Percentiles rank a stretch among this genome's conserved stretches.
Evolutionary conservation across 2,113 vertebrate genomes (phyloP).

Genomic region (Platysteira castanea): DNA sequence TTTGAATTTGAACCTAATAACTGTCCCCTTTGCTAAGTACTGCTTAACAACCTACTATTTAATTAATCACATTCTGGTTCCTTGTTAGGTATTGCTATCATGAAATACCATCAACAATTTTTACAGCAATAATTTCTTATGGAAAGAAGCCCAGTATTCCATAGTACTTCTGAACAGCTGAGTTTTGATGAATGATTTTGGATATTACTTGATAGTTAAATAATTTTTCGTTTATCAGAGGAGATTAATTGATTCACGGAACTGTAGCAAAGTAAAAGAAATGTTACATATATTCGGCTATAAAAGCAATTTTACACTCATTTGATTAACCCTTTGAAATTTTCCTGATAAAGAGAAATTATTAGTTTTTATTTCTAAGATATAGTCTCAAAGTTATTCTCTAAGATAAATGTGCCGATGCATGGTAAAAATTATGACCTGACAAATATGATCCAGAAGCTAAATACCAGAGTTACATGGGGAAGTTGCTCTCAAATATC

Average conservation of each 20-base stretch:
- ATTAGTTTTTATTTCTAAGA: not conserved
- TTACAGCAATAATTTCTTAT: conserved; percentile 1
- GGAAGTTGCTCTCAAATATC: not conserved
- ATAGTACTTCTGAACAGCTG: not conserved
- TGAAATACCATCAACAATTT: conserved; percentile 22
- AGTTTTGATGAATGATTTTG: conserved; percentile 33
- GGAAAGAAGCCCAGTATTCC: not conserved
- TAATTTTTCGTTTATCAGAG: conserved; percentile 11
- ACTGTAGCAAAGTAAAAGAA: not conserved
- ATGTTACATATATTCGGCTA: not conserved
- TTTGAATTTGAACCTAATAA: not conserved
- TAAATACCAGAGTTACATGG: not conserved
- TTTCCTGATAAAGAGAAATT: not conserved
- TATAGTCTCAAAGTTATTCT: not conserved
- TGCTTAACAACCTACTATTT: not conserved
- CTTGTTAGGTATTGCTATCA: not conserved
- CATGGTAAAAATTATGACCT: not conserved
- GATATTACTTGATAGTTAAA: not conserved
- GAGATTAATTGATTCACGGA: not conserved
- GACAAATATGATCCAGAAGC: not conserved
- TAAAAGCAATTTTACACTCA: not conserved
- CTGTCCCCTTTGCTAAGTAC: not conserved
- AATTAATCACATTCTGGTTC: not conserved
- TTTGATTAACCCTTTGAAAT: not conserved
- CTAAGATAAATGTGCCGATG: not conserved